These are phyloP conservation scores for Brachystomella parvula DNA, from an alignment of 1,140 invertebrate genomes.

Conservation along the genomic window DNA sequence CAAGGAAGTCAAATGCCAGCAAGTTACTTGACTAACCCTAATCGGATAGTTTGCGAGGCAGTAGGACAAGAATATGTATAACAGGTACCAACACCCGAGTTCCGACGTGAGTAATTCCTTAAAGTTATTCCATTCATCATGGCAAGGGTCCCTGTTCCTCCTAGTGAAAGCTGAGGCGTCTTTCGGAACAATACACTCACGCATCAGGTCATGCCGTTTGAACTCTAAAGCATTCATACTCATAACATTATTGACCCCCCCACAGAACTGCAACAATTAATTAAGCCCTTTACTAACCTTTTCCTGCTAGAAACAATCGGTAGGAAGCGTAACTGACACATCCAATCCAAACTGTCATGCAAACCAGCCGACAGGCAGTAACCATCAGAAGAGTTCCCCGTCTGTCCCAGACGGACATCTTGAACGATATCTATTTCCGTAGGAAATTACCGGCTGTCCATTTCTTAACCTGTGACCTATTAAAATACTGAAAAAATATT, in stretches of 20 bases:
- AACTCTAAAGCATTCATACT: no score
- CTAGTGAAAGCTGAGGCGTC: constrained; percentile 34
- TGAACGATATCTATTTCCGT: not conserved
- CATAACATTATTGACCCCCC: no score
- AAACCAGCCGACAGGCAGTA: not conserved
- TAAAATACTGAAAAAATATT: no score
- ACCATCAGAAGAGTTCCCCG: not conserved
- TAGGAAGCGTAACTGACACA: constrained; percentile 30
- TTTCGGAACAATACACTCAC: constrained; percentile 31
- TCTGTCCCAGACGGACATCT: not conserved
- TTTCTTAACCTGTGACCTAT: no score
- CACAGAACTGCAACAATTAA: not conserved
- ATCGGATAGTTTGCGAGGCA: not conserved
- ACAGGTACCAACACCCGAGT: constrained; percentile 44
- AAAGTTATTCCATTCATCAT: constrained; percentile 51
- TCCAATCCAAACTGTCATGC: constrained; percentile 16
- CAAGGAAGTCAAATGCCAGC: not conserved
- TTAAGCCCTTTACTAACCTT: constrained; percentile 17
- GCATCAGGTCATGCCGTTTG: no score
- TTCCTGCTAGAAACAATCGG: constrained; percentile 23
- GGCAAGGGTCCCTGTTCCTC: constrained; percentile 46
- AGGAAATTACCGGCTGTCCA: not conserved
- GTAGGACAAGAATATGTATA: constrained; percentile 43
- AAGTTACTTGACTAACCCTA: not conserved
- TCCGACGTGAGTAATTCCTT: constrained; percentile 42